phyloP scores from a whole-genome alignment of 2,113 vertebrate species.

The Heterotilapia buettikoferi region DNA sequence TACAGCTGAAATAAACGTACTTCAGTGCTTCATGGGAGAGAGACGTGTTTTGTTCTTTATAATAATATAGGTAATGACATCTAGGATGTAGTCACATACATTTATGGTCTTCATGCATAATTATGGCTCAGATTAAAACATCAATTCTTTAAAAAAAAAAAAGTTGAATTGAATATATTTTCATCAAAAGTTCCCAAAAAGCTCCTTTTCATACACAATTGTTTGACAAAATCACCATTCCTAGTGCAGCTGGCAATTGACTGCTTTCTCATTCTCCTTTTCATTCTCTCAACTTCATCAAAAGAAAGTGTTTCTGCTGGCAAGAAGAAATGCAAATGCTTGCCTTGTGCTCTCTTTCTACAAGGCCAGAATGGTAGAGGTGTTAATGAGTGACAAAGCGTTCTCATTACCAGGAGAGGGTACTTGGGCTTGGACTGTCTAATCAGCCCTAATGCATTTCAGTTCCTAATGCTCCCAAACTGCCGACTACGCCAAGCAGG shows the following conservation, averaged over 20 bases:
- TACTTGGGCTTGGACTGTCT: conserved; percentile 46
- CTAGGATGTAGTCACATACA: not conserved
- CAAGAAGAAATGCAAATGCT: conserved; percentile 36
- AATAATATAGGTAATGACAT: not conserved
- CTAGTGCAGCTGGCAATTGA: not conserved
- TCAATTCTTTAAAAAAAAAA: not conserved
- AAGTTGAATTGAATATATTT: not conserved
- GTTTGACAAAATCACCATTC: conserved; percentile 26
- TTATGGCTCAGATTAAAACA: not conserved
- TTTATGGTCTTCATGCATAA: not conserved
- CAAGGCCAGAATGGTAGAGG: conserved; percentile 18
- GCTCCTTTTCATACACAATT: conserved; percentile 13
- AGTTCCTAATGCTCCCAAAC: conserved; percentile 61
- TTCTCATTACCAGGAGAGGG: conserved; percentile 67
- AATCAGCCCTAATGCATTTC: conserved; percentile 70
- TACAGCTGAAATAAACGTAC: not conserved
- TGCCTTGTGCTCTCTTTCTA: not conserved
- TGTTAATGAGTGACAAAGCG: conserved; percentile 71
- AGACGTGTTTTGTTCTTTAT: not conserved
- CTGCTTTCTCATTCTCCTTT: conserved; percentile 5
- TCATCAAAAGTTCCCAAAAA: conserved; percentile 11
- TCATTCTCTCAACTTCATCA: conserved; percentile 30
- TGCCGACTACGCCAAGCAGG: conserved; percentile 32
- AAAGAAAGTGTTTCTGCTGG: conserved; percentile 31
- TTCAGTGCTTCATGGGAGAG: not conserved